phyloP scores from a whole-genome alignment of 2,113 vertebrate genomes.

The Carassius auratus region DNA sequence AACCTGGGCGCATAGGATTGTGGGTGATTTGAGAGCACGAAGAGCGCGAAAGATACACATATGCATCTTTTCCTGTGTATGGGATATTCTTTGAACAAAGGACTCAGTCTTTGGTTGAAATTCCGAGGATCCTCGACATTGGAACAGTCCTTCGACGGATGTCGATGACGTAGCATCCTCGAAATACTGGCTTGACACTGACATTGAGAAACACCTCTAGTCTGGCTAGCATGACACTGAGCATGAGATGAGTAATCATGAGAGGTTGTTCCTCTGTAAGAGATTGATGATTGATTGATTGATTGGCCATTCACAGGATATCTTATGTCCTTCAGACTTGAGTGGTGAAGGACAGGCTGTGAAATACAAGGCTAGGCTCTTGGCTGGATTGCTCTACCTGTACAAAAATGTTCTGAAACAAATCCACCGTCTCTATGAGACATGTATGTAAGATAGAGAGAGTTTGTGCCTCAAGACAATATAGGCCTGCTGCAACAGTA shows the following conservation, averaged over 20 bases:
- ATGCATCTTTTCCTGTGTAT: too few relatives aligned
- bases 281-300: constrained; percentile 64
- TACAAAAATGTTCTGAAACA: too few relatives aligned
- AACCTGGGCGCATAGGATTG: too few relatives aligned
- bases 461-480: too few relatives aligned
- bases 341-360: constrained; percentile 62
- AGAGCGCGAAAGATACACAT: too few relatives aligned
- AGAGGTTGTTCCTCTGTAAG: constrained; percentile 59
- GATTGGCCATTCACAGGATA: constrained; percentile 70
- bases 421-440: neutral
- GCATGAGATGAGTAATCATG: constrained; percentile 66
- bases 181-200: too few relatives aligned
- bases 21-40: too few relatives aligned
- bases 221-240: constrained; percentile 65
- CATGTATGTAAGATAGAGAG: neutral
- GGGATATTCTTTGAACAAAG: too few relatives aligned
- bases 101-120: too few relatives aligned
- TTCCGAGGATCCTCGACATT: too few relatives aligned
- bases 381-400: neutral
- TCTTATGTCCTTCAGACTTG: constrained; percentile 69
- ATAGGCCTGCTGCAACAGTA: neutral
- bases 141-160: too few relatives aligned
- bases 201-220: neutral
- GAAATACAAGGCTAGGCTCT: neutral
- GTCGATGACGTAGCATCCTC: too few relatives aligned